These are phyloP conservation scores for Harpegnathos saltator DNA, from an alignment of 1,140 invertebrate genomes.

Conservation along the genomic window DNA sequence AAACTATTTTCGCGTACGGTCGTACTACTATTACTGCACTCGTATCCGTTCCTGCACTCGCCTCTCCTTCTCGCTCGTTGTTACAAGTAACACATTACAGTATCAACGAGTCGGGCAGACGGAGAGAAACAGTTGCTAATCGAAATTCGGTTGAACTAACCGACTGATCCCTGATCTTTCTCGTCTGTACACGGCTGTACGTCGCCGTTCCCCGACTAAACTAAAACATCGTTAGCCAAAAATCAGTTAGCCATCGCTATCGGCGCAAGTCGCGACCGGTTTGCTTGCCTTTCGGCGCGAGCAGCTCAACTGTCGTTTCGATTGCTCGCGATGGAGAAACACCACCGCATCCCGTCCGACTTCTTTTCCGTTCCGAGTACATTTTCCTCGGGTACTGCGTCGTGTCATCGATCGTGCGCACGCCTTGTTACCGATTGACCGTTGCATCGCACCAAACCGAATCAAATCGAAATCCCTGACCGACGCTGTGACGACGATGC, in stretches of 20 bases:
- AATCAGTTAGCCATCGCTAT: constrained; percentile 27
- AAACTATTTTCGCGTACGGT: background rate
- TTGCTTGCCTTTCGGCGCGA: background rate
- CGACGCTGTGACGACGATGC: background rate
- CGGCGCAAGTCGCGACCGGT: constrained; percentile 32
- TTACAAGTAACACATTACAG: background rate
- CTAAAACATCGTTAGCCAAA: constrained; percentile 21
- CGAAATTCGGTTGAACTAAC: constrained; percentile 13
- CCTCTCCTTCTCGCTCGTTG: background rate
- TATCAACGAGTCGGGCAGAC: background rate
- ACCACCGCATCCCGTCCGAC: background rate
- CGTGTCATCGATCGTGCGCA: constrained; percentile 17
- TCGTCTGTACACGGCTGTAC: background rate
- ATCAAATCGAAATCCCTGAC: constrained; percentile 5
- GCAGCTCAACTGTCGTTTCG: background rate
- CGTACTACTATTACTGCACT: too few species aligned
- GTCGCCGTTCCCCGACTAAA: constrained; percentile 20
- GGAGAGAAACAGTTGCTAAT: background rate
- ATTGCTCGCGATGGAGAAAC: too few species aligned
- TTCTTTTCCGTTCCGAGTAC: background rate
- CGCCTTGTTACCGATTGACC: constrained; percentile 27
- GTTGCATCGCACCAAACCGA: background rate
- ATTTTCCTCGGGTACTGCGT: constrained; percentile 14
- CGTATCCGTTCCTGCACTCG: background rate
- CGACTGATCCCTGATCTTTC: constrained; percentile 28